Evolutionary conservation across 2,888 invertebrate genomes (phyloP).

Genomic region (Polydrusus pterygomalis): DNA sequence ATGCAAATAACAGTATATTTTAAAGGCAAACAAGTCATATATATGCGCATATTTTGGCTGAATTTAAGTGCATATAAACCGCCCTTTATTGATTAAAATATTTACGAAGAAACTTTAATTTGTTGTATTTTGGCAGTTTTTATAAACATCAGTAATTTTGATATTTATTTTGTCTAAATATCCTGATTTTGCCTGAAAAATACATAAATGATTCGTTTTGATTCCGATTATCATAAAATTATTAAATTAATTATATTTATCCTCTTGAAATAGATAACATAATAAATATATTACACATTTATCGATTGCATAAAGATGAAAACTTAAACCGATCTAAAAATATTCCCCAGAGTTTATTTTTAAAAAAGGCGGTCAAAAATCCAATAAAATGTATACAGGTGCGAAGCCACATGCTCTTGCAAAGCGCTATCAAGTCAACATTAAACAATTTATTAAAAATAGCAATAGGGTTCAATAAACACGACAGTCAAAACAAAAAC

Average conservation of each 20-base stretch:
- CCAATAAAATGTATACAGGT: conserved; percentile 12
- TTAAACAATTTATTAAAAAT: conserved; percentile 15
- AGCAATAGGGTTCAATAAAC: conserved; percentile 22
- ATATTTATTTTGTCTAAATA: too few species aligned
- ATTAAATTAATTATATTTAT: conserved; percentile 3
- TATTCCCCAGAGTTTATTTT: conserved; percentile 24
- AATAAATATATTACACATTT: neutral
- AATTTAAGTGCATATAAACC: too few species aligned
- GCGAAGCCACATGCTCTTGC: neutral
- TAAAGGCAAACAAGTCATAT: too few species aligned
- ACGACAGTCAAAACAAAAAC: conserved; percentile 4
- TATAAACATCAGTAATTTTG: too few species aligned
- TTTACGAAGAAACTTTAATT: too few species aligned
- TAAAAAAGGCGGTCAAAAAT: conserved; percentile 23
- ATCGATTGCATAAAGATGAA: conserved; percentile 12
- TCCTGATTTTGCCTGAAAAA: too few species aligned
- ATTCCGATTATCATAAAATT: neutral
- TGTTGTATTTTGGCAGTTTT: too few species aligned
- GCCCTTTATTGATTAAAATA: too few species aligned
- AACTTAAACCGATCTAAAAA: conserved; percentile 19
- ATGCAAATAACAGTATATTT: too few species aligned
- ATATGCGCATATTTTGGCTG: too few species aligned
- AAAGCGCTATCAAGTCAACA: neutral
- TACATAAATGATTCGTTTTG: neutral
- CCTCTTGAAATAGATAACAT: neutral